phyloP scores from a whole-genome alignment of 2,113 vertebrate genomes.

The Centrocercus urophasianus region DNA sequence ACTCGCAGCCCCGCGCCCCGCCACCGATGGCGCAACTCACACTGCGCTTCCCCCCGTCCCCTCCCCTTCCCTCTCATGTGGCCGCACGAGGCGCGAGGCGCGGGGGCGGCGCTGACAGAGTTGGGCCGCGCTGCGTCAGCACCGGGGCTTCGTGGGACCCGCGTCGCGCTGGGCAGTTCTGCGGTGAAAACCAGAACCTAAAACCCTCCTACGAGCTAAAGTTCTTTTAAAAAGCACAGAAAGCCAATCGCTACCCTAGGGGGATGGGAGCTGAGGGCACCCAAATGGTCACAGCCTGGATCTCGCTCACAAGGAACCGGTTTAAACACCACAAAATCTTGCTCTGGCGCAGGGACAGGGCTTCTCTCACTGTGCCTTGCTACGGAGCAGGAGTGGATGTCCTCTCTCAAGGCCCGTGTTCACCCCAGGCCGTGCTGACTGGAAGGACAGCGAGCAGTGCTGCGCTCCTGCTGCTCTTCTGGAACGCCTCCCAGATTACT shows the following conservation, averaged over 20 bases:
- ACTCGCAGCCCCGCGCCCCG: neutral
- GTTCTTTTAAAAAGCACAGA: too few relatives aligned
- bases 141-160: too few relatives aligned
- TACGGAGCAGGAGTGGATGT: neutral
- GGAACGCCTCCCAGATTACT: neutral
- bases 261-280: rapidly evolving
- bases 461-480: neutral
- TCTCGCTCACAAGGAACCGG: rapidly evolving
- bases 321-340: neutral
- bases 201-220: rapidly evolving
- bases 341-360: too few relatives aligned
- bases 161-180: too few relatives aligned
- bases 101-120: neutral
- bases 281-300: rapidly evolving
- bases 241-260: rapidly evolving
- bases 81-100: neutral
- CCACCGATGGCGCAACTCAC: slow-evolving; percentile 24
- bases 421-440: neutral
- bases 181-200: neutral
- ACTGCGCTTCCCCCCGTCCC: neutral
- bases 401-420: rapidly evolving
- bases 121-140: too few relatives aligned
- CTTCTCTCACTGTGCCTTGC: rapidly evolving
- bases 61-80: neutral
- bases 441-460: rapidly evolving